These are phyloP conservation scores for Aplocera efformata DNA, from an alignment of 2,888 invertebrate species.

Conservation along the genomic window DNA sequence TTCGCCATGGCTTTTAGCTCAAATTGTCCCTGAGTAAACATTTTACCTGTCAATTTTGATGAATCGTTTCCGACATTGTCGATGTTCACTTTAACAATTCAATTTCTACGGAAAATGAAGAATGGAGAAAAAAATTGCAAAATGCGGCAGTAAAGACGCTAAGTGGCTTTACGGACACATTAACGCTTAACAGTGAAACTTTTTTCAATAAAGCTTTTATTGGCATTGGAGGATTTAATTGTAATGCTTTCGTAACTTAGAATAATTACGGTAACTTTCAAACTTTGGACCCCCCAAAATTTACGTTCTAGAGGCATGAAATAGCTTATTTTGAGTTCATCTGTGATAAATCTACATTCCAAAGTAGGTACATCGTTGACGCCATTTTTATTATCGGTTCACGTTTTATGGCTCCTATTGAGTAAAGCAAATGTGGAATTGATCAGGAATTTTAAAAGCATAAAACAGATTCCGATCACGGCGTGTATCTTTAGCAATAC, in stretches of 20 bases:
- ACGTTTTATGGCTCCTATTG: slow-evolving; percentile 40
- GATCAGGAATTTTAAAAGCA: slow-evolving; percentile 34
- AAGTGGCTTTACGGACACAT: slow-evolving; percentile 18
- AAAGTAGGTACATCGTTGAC: slow-evolving; percentile 20
- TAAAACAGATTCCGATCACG: slow-evolving; percentile 38
- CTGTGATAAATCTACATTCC: neutral
- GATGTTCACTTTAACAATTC: slow-evolving; percentile 58
- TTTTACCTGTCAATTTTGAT: slow-evolving; percentile 75
- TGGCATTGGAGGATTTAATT: slow-evolving; percentile 6
- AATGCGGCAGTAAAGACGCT: slow-evolving; percentile 16
- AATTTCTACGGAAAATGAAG: slow-evolving; percentile 53
- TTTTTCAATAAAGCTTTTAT: slow-evolving; percentile 9
- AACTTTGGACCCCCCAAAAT: too few species aligned
- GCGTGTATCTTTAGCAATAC: slow-evolving; percentile 26
- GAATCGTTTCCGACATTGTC: slow-evolving; percentile 56
- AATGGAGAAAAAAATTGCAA: slow-evolving; percentile 28
- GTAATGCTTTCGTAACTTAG: neutral
- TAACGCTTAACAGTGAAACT: slow-evolving; percentile 4
- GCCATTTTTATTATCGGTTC: slow-evolving; percentile 37
- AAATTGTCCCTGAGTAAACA: slow-evolving; percentile 71
- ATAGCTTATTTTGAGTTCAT: neutral
- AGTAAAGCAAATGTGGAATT: slow-evolving; percentile 35
- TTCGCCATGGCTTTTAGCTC: slow-evolving; percentile 68
- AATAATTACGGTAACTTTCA: too few species aligned
- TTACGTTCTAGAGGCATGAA: too few species aligned